Evolutionary conservation across 2,113 vertebrate species (phyloP).

Genomic region (Pelobates fuscus): DNA sequence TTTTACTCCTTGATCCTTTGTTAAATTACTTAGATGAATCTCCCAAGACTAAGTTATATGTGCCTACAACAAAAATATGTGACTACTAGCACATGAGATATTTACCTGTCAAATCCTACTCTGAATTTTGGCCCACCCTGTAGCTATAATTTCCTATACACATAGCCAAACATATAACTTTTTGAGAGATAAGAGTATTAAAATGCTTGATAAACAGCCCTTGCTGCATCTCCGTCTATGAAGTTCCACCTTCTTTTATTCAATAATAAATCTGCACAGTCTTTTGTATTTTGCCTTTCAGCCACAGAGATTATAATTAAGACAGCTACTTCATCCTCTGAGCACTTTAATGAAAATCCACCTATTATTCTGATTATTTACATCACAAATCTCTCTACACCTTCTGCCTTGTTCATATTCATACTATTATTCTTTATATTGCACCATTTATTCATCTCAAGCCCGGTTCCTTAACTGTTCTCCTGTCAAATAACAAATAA

Average conservation of each 20-base stretch:
- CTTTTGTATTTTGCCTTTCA: slow-evolving; percentile 19
- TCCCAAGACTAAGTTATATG: too few species aligned
- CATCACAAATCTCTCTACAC: background rate
- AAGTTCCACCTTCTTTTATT: background rate
- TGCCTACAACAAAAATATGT: too few species aligned
- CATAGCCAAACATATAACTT: background rate
- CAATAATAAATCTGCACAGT: slow-evolving; percentile 9
- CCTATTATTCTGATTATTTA: slow-evolving; percentile 29
- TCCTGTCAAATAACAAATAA: slow-evolving; percentile 5
- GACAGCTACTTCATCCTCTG: slow-evolving; percentile 24
- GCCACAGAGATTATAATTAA: slow-evolving; percentile 25
- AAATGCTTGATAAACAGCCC: background rate
- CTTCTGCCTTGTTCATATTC: background rate
- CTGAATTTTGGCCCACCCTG: too few species aligned
- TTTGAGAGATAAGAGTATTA: background rate
- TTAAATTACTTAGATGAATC: too few species aligned
- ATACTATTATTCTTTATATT: background rate
- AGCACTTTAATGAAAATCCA: slow-evolving; percentile 12
- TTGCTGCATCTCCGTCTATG: background rate
- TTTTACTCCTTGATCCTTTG: too few species aligned
- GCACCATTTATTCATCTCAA: slow-evolving; percentile 9
- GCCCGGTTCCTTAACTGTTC: background rate
- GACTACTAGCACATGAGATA: too few species aligned
- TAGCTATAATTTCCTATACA: too few species aligned
- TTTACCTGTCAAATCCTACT: too few species aligned